Conservation (phyloP, 2,113 vertebrate species). For the Lophura nycthemera region DNA sequence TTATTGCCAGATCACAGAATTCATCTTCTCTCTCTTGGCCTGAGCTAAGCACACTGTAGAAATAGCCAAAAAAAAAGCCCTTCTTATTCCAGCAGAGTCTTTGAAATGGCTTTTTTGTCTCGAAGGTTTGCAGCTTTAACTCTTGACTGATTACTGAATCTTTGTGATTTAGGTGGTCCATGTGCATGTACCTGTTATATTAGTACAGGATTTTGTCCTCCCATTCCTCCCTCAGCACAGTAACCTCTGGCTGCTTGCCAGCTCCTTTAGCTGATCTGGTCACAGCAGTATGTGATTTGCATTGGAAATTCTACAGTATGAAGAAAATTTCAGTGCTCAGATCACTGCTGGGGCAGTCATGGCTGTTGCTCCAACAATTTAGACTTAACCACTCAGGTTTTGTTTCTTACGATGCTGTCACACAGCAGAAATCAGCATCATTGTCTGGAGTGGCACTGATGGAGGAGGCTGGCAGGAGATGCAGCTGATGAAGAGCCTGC, state of each 20-base stretch:
- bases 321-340: conserved; percentile 5
- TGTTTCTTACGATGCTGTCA: neutral
- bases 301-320: neutral
- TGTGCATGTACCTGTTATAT: neutral
- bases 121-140: neutral
- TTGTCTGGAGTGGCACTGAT: neutral
- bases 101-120: conserved; percentile 19
- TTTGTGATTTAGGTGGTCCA: neutral
- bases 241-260: neutral
- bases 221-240: neutral
- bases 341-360: neutral
- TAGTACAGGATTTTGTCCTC: neutral
- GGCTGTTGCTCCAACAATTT: neutral
- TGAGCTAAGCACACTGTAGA: conserved; percentile 16
- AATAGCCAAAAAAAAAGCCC: neutral
- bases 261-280: neutral
- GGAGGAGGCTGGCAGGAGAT: neutral
- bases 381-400: neutral
- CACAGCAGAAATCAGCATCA: neutral
- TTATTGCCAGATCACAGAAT: conserved; percentile 53
- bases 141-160: neutral
- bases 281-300: neutral
- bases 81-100: neutral
- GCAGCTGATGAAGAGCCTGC: conserved; percentile 20
- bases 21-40: conserved; percentile 12